Base-by-base conservation (phyloP, 1,140 invertebrate species). In the Polypedilum vanderplanki region DNA sequence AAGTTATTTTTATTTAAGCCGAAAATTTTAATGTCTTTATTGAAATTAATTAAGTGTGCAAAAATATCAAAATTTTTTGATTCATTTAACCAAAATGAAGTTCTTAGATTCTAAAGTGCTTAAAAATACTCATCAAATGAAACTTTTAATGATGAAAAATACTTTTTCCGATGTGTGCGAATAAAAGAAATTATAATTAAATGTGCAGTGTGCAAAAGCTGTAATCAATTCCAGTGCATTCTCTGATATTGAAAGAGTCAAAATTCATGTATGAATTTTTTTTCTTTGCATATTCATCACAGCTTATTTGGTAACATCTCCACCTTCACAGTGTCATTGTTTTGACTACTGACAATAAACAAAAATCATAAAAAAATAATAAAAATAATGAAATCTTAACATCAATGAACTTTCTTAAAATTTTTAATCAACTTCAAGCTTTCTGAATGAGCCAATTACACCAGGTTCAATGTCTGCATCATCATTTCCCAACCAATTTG, bases 351-450 rank as follows among this genome's bases (percentile, higher is more conserved):
- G 24, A 33, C 24, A 5, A 33, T 33, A 33, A 33, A 33, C 24
- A 5, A 33, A 33, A 33, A 33, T 33, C 24, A 33, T 33, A 33
- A 33, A 57, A 57, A 57, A 57, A 57, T 57, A 57, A 57, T 57
- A 57, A 57, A 57, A 12, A 57, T n/a, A 33, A 57, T 12, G 8
- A 46, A 12, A 57, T 15, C 46, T 57, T 57, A 57, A 57, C 46
- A 57, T n/a, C 9, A 57, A 57, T 57, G 15, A 33, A 33, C 24
- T 33, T 33, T 57, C 4, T 57, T 57, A 57, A 57, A 15, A 12
- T n/a, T 57, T 67, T 86, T 87, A 93, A 83, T 93, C 91, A n/a
- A 93, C 87, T 82, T 92, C 90, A 67, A 93, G 82, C 84, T 92
- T 93, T 79, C 91, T 88, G 81, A 93, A 93, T 73, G 90, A 91